phyloP scores from a whole-genome alignment of 2,113 vertebrate species.

The Marmota flaviventris region DNA sequence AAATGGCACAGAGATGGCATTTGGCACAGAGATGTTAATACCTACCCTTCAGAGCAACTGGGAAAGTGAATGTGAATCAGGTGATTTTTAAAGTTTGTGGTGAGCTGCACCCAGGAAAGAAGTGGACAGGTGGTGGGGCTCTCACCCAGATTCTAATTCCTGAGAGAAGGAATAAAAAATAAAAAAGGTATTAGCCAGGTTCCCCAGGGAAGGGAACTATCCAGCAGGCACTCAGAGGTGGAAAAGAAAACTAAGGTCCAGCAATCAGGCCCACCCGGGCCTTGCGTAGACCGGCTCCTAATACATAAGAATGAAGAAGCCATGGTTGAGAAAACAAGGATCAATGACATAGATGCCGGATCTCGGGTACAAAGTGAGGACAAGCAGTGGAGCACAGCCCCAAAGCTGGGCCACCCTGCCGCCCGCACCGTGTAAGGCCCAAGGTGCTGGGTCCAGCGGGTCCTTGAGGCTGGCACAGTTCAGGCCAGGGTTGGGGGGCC shows the following conservation, averaged over 20 bases:
- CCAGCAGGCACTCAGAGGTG: background rate
- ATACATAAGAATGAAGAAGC: background rate
- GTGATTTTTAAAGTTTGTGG: background rate
- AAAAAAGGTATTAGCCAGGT: background rate
- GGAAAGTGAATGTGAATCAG: background rate
- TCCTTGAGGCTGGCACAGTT: background rate
- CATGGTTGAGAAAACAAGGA: background rate
- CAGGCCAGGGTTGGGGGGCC: background rate
- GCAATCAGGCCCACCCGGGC: background rate
- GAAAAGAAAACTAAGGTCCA: background rate
- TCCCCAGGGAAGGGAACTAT: background rate
- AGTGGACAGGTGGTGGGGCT: background rate
- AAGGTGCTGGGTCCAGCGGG: background rate
- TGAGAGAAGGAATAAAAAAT: background rate
- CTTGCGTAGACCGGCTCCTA: background rate
- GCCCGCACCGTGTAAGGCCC: fast-evolving
- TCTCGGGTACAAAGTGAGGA: background rate
- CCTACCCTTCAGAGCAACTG: background rate
- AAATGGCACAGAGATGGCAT: background rate
- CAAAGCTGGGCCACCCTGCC: background rate
- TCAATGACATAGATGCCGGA: background rate
- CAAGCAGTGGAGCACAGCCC: no score
- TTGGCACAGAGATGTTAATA: background rate
- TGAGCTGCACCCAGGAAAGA: background rate
- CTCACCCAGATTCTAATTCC: background rate